Evolutionary conservation across 2,797 vertebrate species (phyloP).

Genomic region (Myotis daubentonii): DNA sequence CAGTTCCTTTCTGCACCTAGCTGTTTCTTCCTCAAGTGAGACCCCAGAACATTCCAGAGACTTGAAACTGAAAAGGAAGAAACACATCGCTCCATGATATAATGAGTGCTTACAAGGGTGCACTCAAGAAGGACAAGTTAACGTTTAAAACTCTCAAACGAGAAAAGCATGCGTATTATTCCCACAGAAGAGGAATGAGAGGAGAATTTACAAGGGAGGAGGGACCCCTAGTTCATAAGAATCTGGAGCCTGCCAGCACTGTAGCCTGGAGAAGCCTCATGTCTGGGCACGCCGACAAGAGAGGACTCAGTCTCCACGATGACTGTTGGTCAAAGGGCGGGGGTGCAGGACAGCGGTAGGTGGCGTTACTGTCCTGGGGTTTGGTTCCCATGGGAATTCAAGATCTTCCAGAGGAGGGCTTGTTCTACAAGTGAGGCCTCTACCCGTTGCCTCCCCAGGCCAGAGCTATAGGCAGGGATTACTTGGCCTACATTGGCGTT

Average conservation of each 20-base stretch:
- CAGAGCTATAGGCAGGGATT: not conserved
- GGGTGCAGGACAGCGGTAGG: not conserved
- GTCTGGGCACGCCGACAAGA: not conserved
- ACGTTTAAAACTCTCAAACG: not conserved
- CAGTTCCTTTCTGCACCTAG: not conserved
- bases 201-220: not conserved
- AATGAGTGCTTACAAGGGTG: not conserved
- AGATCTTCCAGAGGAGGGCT: not conserved
- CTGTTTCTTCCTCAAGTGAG: not conserved
- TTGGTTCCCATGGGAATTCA: not conserved
- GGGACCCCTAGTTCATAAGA: not conserved
- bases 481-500: not conserved
- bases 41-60: conserved; percentile 26
- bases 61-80: conserved; percentile 15
- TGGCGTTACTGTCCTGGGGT: not conserved
- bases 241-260: not conserved
- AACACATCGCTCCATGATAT: not conserved
- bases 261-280: not conserved
- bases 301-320: not conserved
- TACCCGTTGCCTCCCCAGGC: not conserved
- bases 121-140: not conserved
- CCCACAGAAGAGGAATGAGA: not conserved
- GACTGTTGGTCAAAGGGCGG: not conserved
- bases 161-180: not conserved
- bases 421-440: not conserved